Percentiles rank a stretch among this genome's conserved stretches.
Conservation (phyloP, 37 sponge, comb jelly and placozoan genomes). For the Beroe forskalii region DNA sequence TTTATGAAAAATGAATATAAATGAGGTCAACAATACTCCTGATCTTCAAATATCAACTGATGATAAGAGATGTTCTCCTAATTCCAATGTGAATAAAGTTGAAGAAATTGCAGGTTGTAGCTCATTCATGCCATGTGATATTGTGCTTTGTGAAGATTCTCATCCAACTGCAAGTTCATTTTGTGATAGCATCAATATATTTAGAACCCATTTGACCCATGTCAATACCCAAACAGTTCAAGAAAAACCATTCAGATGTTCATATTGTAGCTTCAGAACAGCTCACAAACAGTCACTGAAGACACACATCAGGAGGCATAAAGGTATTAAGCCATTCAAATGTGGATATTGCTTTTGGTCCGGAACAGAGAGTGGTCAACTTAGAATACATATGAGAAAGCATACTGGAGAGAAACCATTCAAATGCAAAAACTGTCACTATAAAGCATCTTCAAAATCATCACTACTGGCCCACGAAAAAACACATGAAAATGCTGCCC, state of each 20-base stretch:
- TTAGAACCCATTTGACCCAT: no score
- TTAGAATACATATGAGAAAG: conserved; percentile 23
- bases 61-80: no score
- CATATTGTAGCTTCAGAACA: conserved; percentile 17
- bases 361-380: conserved; percentile 31
- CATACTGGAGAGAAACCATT: conserved; percentile 45
- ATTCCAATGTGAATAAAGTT: no score
- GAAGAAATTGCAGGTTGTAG: no score
- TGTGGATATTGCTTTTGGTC: conserved; percentile 37
- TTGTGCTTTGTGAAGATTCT: no score
- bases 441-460: conserved; percentile 37
- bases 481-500: background rate
- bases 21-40: no score
- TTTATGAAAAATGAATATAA: no score
- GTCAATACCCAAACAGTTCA: background rate
- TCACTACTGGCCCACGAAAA: background rate
- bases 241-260: background rate
- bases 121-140: no score
- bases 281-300: conserved; percentile 24
- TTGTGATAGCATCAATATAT: no score
- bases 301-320: conserved; percentile 7
- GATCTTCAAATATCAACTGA: no score
- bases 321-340: background rate
- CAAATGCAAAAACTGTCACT: background rate
- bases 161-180: no score